These are phyloP conservation scores for Tolmerus cingulatus DNA, from an alignment of 2,888 invertebrate genomes.

Conservation along the genomic window DNA sequence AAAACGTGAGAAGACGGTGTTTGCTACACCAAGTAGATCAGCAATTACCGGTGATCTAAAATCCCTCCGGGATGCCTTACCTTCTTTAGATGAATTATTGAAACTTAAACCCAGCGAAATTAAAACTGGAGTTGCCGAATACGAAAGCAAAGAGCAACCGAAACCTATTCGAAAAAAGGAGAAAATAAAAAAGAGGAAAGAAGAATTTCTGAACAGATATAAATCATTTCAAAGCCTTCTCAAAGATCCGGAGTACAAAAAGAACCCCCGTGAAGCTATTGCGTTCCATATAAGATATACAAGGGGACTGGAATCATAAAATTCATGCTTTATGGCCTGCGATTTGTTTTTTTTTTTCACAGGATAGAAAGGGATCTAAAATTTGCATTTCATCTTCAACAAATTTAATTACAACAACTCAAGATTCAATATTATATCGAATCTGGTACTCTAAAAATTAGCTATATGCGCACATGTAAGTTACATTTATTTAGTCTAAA, in stretches of 20 bases:
- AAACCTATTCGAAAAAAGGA: slow-evolving; percentile 51
- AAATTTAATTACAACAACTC: too few relatives aligned
- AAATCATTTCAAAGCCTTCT: slow-evolving; percentile 56
- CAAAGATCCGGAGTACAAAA: slow-evolving; percentile 57
- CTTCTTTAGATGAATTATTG: slow-evolving; percentile 58
- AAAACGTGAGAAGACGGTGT: slow-evolving; percentile 56
- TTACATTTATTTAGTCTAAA: too few relatives aligned
- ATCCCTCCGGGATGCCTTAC: slow-evolving; percentile 59
- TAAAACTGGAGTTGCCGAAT: slow-evolving; percentile 51
- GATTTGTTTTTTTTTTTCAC: background rate
- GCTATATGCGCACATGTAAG: too few relatives aligned
- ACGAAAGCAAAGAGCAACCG: slow-evolving; percentile 43
- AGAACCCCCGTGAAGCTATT: slow-evolving; percentile 58
- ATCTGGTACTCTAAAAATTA: too few relatives aligned
- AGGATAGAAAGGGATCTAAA: background rate
- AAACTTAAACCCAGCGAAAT: slow-evolving; percentile 52
- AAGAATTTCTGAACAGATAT: slow-evolving; percentile 54
- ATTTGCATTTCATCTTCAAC: too few relatives aligned
- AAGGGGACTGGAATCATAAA: slow-evolving; percentile 47
- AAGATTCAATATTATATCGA: too few relatives aligned
- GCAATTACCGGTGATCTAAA: slow-evolving; percentile 57
- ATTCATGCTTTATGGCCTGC: background rate
- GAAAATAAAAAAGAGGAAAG: slow-evolving; percentile 56
- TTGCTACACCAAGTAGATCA: slow-evolving; percentile 52
- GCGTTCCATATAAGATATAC: slow-evolving; percentile 58